phyloP scores from a whole-genome alignment of 2,797 vertebrate genomes.

The Arrhamphus sclerolepis region DNA sequence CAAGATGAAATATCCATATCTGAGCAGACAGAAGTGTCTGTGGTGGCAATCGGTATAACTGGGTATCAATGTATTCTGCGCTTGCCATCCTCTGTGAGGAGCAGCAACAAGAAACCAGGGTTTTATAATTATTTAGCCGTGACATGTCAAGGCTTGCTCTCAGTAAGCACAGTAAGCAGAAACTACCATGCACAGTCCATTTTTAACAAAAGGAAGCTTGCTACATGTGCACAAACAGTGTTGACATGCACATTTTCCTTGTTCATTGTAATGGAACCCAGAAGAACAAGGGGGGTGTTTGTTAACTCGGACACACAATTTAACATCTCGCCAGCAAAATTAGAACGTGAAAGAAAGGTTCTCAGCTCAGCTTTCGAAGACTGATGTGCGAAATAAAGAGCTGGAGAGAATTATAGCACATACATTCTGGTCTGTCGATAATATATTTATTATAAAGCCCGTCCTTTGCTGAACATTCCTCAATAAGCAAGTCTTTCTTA shows the following conservation, averaged over 20 bases:
- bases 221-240: conserved; percentile 60
- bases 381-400: conserved; percentile 14
- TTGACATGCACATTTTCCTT: conserved; percentile 59
- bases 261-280: conserved; percentile 54
- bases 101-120: conserved; percentile 58
- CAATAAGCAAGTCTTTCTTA: not conserved
- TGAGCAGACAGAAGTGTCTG: conserved; percentile 45
- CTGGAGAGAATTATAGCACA: conserved; percentile 10
- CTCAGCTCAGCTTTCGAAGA: conserved; percentile 22
- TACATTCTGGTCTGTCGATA: not conserved
- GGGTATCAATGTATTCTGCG: conserved; percentile 56
- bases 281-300: conserved; percentile 56
- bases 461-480: conserved; percentile 1
- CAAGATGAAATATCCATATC: conserved; percentile 39
- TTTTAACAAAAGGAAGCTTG: conserved; percentile 50
- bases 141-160: conserved; percentile 78
- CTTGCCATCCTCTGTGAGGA: conserved; percentile 51
- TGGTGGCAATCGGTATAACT: conserved; percentile 55
- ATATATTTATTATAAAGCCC: conserved; percentile 18
- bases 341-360: conserved; percentile 39
- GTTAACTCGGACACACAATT: conserved; percentile 40
- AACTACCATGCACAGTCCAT: conserved; percentile 57
- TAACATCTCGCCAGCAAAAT: conserved; percentile 42
- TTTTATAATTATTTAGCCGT: conserved; percentile 74
- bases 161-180: conserved; percentile 69